These are phyloP conservation scores for Cydia splendana DNA, from an alignment of 1,140 invertebrate genomes.

Conservation along the genomic window DNA sequence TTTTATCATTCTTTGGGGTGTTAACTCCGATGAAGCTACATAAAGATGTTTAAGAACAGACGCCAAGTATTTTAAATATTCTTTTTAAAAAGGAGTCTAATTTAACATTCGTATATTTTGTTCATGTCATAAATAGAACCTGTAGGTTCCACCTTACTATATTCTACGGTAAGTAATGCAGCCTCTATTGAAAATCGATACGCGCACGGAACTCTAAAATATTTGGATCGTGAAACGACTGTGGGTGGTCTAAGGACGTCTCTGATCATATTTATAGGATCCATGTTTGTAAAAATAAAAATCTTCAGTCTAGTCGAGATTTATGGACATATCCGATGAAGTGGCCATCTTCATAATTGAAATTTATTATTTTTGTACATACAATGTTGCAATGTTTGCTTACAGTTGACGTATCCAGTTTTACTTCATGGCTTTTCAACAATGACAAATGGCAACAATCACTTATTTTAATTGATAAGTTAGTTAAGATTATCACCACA, in stretches of 20 bases:
- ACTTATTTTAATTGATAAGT: too few relatives aligned
- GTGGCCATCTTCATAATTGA: constrained; percentile 20
- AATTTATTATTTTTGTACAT: constrained; percentile 11
- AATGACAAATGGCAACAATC: neutral
- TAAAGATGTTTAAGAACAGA: too few relatives aligned
- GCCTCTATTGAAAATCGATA: neutral
- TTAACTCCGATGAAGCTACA: too few relatives aligned
- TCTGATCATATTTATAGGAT: constrained; percentile 32
- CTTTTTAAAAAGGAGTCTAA: too few relatives aligned
- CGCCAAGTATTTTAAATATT: too few relatives aligned
- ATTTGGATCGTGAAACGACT: constrained; percentile 27
- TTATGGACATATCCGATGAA: constrained; percentile 20
- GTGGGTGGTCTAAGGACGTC: constrained; percentile 28
- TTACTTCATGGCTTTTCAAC: neutral
- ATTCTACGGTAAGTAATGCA: too few relatives aligned
- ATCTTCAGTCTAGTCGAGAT: constrained; percentile 28
- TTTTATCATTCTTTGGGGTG: neutral
- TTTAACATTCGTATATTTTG: too few relatives aligned
- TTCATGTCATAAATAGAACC: too few relatives aligned
- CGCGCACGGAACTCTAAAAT: constrained; percentile 23
- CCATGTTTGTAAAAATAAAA: constrained; percentile 32
- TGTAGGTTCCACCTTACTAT: too few relatives aligned
- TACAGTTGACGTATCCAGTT: neutral
- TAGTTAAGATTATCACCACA: too few relatives aligned
- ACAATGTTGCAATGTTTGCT: constrained; percentile 8